Evolutionary conservation across 1,140 invertebrate genomes (phyloP), one percentile per base, ranked within the genome.

Genomic region (Neodiprion lecontei): DNA sequence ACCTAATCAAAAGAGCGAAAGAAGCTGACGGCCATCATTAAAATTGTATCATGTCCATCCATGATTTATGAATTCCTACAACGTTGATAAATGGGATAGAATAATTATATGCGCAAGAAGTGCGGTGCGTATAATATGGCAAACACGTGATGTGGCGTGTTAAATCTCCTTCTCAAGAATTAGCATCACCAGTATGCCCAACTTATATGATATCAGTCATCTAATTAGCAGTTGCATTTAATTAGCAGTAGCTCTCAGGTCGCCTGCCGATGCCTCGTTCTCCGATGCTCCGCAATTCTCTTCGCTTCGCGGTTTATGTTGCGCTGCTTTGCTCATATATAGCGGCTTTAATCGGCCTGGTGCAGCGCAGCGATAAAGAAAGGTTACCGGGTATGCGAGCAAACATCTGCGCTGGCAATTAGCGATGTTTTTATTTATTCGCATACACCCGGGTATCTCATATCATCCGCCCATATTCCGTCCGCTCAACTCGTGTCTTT

Each of bases 201-300:
- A 40, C 28, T 40, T 40, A 40, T 40, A 40, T 40, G 28, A 1
- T 82, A 83, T 84, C 82, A 82, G 78, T 85, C 80, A 83, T 84
- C 80, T 85, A 85, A 85, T 84, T 84, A 84, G 78, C 79, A 74
- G 77, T 83, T 81, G 80, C 79, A 82, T 83, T 83, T 82, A 83
- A 84, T 84, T 83, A 84, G 80, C 78, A 78, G 28, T 40, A 40
- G 28, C 28, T 40, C 28, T 40, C 11, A 61, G 53, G 53, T 61
- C 53, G 53, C 53, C n/a, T 14, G n/a, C 53, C 53, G 11, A 14
- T 40, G 28, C 28, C 28, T 40, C 28, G 28, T 40, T 40, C 28
- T 40, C 28, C 28, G 28, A 40, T 40, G 28, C 28, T 40, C 28
- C 5, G 28, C 28, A 40, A 40, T 40, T 40, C 53, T 12, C 11